phyloP scores from a whole-genome alignment of 2,888 invertebrate species.

The Mylabris sibirica region DNA sequence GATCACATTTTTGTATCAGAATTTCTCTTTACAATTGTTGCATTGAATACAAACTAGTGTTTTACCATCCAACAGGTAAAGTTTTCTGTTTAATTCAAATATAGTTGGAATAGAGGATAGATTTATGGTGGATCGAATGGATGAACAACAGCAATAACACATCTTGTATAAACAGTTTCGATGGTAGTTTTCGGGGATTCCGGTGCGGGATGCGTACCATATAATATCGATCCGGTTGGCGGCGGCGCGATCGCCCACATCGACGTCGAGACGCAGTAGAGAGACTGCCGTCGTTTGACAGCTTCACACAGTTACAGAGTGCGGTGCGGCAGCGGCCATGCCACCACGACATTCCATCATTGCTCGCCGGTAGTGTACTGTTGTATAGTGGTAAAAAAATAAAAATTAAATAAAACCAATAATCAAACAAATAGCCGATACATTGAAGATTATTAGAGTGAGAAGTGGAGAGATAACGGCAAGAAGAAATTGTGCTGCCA shows the following conservation, averaged over 20 bases:
- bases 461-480: background rate
- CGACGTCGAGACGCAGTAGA: conserved; percentile 46
- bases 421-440: background rate
- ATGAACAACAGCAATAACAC: conserved; percentile 4
- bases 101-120: background rate
- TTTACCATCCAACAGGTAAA: background rate
- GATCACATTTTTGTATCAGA: background rate
- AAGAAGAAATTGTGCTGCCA: background rate
- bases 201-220: conserved; percentile 52
- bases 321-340: conserved; percentile 43
- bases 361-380: conserved; percentile 34
- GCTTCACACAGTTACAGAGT: conserved; percentile 41
- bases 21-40: background rate
- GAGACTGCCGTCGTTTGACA: conserved; percentile 45
- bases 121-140: background rate
- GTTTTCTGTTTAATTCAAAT: background rate
- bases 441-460: background rate
- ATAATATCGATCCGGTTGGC: conserved; percentile 53
- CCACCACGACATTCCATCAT: conserved; percentile 27
- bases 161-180: conserved; percentile 31
- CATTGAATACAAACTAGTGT: background rate
- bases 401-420: background rate
- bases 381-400: conserved; percentile 20
- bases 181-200: conserved; percentile 41
- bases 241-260: conserved; percentile 46